Evolutionary conservation across 2,797 vertebrate species (phyloP).

Genomic region (Dipus sagitta): DNA sequence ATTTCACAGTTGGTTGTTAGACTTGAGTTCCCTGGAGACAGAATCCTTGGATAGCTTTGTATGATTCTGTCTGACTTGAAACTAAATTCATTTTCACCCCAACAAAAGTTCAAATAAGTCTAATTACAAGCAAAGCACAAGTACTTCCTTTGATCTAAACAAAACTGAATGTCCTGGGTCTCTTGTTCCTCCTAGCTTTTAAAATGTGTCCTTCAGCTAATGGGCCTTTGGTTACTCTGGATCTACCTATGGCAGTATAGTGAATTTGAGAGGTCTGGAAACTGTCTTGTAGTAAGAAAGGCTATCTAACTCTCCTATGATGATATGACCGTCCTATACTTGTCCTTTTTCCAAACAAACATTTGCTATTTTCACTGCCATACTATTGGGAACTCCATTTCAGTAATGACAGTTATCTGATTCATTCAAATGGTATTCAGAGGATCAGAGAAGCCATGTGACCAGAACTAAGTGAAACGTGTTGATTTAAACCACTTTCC

Average conservation of each 20-base stretch:
- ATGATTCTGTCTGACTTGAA: background rate
- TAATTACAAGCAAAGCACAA: constrained; percentile 38
- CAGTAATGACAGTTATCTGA: background rate
- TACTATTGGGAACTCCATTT: background rate
- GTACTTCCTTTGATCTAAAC: constrained; percentile 33
- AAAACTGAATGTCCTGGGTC: background rate
- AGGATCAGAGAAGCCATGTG: background rate
- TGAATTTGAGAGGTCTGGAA: background rate
- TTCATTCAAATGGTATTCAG: background rate
- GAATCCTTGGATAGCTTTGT: background rate
- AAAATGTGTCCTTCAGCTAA: background rate
- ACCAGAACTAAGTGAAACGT: background rate
- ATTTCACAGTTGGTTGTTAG: constrained; percentile 11
- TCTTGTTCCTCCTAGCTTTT: background rate
- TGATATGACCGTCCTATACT: background rate
- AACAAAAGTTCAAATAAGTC: background rate
- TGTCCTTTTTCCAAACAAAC: background rate
- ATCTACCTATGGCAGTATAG: background rate
- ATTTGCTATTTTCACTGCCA: background rate
- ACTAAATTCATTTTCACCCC: constrained; percentile 29
- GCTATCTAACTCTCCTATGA: fast-evolving
- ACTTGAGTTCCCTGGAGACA: constrained; percentile 19
- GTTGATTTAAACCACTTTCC: background rate
- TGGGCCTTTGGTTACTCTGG: background rate
- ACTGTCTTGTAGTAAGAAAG: background rate